These are phyloP conservation scores for Xestoiulus laeticollis DNA, from an alignment of 2,888 invertebrate species.

Conservation along the genomic window DNA sequence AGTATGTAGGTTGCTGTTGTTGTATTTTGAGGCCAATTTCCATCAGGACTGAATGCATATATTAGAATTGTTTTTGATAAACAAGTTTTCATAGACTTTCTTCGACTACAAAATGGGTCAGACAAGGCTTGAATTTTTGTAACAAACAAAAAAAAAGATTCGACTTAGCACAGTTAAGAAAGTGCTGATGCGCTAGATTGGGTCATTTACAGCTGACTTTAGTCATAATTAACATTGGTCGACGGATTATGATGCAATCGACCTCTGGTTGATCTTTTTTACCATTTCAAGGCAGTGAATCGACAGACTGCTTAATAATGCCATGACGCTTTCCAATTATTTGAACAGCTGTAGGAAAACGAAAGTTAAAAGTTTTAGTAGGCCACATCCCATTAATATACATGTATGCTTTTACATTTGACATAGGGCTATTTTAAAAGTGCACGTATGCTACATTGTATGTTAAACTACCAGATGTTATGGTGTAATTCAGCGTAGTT, in stretches of 20 bases:
- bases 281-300: neutral
- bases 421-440: neutral
- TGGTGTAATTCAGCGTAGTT: too few species aligned
- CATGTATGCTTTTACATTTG: neutral
- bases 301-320: neutral
- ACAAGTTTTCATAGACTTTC: neutral
- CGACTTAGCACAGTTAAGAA: neutral
- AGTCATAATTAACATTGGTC: neutral
- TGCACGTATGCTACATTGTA: neutral
- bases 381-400: too few species aligned
- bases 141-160: neutral
- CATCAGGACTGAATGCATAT: neutral
- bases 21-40: neutral
- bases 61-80: neutral
- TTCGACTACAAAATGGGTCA: neutral
- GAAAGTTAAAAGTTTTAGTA: too few species aligned
- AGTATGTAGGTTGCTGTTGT: neutral
- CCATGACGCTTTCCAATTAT: neutral
- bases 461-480: too few species aligned
- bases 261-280: neutral
- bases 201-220: neutral
- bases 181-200: neutral
- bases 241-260: neutral
- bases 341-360: slow-evolving; percentile 3
- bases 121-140: neutral